Evolutionary conservation across 2,888 invertebrate genomes (phyloP).

Genomic region (Tipula helvola): DNA sequence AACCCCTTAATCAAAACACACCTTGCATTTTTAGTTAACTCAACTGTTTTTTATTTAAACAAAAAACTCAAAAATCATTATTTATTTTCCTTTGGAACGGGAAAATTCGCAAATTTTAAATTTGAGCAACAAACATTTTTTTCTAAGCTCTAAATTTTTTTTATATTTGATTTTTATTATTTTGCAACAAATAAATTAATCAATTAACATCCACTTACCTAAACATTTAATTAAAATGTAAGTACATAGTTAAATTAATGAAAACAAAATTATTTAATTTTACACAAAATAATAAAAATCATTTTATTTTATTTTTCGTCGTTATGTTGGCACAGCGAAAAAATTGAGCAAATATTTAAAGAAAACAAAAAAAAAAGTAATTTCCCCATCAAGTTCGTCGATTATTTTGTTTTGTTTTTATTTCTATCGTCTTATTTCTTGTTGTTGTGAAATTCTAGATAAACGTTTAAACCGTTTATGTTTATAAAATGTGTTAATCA

Average conservation of each 20-base stretch:
- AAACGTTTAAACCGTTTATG: not conserved
- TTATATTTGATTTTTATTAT: not conserved
- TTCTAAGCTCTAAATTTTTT: constrained; percentile 4
- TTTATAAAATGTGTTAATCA: constrained; percentile 4
- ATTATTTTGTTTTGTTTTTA: not conserved
- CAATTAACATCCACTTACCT: not conserved
- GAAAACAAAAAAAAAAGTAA: not conserved
- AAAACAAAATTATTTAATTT: not conserved
- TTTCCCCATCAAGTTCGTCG: not conserved
- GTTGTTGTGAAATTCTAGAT: not conserved
- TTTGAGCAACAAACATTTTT: not conserved
- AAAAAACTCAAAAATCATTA: not conserved
- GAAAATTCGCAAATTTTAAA: not conserved
- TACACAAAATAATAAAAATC: not conserved
- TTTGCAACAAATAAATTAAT: not conserved
- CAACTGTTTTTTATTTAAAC: not conserved
- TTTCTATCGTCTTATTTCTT: not conserved
- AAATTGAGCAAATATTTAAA: not conserved
- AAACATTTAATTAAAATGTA: not conserved
- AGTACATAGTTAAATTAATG: not conserved
- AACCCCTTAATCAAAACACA: not conserved
- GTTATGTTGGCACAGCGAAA: not conserved
- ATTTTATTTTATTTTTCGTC: not conserved
- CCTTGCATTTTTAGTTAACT: not conserved
- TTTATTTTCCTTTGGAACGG: not conserved